Evolutionary conservation across 2,113 vertebrate genomes (phyloP).

Genomic region (Lophura nycthemera): DNA sequence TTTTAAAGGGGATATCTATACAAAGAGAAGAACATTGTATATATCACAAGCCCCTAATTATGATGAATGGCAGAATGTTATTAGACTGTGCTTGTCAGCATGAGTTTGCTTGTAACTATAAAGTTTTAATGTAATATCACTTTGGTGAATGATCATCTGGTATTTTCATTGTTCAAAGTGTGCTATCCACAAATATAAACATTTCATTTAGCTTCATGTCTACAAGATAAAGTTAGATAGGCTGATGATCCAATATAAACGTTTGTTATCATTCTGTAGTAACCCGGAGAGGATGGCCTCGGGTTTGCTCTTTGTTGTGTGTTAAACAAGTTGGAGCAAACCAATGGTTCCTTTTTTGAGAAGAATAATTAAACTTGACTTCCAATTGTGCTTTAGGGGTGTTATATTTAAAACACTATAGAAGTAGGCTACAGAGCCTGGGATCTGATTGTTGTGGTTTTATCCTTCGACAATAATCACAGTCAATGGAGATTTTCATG

Average conservation of each 20-base stretch:
- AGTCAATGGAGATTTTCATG: not conserved
- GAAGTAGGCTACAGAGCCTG: not conserved
- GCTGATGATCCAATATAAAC: not conserved
- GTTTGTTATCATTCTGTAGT: not conserved
- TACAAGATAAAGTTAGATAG: not conserved
- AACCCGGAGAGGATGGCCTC: not conserved
- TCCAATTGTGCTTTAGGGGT: not conserved
- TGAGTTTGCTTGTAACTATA: constrained; percentile 12
- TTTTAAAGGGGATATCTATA: not conserved
- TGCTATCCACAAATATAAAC: not conserved
- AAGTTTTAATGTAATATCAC: not conserved
- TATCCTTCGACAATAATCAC: not conserved
- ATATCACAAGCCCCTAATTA: constrained; percentile 17
- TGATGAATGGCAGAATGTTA: not conserved
- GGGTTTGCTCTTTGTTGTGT: not conserved
- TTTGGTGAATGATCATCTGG: constrained; percentile 6
- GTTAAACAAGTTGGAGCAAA: not conserved
- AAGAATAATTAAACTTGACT: not conserved
- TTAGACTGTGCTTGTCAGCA: not conserved
- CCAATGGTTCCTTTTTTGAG: not conserved
- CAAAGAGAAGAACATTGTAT: not conserved
- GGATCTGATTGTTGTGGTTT: not conserved
- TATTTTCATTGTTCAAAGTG: constrained; percentile 4
- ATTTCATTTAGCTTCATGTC: not conserved
- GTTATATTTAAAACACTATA: not conserved